These are phyloP conservation scores for Rhynchophorus ferrugineus DNA, from an alignment of 1,140 invertebrate species.

Conservation along the genomic window DNA sequence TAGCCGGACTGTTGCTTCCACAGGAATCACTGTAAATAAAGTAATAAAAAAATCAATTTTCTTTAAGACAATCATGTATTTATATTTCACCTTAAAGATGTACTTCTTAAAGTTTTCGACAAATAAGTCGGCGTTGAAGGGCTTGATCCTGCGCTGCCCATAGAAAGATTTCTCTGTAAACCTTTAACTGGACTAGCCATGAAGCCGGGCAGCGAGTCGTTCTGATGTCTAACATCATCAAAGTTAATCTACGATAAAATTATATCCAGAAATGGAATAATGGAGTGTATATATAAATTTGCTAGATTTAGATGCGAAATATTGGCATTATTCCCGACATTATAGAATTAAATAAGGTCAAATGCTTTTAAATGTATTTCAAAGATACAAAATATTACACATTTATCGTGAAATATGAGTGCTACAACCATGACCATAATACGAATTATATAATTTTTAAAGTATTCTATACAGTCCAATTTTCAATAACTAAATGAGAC, in stretches of 20 bases:
- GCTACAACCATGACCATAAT: no score
- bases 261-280: not conserved
- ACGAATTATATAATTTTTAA: no score
- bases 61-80: no score
- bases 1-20: constrained; percentile 47
- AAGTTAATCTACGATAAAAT: constrained; percentile 27
- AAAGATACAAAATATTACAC: no score
- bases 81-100: constrained; percentile 35
- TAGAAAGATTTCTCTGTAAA: constrained; percentile 26
- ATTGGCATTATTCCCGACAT: no score
- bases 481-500: no score
- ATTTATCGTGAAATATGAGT: no score
- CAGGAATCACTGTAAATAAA: constrained; percentile 37
- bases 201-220: constrained; percentile 14
- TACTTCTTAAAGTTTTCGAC: constrained; percentile 28
- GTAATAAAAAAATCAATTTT: not conserved
- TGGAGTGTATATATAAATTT: no score
- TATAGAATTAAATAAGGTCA: no score
- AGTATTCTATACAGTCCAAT: no score
- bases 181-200: constrained; percentile 20
- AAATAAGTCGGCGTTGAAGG: constrained; percentile 25
- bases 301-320: no score
- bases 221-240: constrained; percentile 27
- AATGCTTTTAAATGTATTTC: no score
- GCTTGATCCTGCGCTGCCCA: constrained; percentile 24